A percentile compares a stretch with the other conserved stretches of the same genome.
These are phyloP conservation scores for Ptychodera flava DNA, from an alignment of 35 echinoderm and acorn worm species.

Conservation along the genomic window DNA sequence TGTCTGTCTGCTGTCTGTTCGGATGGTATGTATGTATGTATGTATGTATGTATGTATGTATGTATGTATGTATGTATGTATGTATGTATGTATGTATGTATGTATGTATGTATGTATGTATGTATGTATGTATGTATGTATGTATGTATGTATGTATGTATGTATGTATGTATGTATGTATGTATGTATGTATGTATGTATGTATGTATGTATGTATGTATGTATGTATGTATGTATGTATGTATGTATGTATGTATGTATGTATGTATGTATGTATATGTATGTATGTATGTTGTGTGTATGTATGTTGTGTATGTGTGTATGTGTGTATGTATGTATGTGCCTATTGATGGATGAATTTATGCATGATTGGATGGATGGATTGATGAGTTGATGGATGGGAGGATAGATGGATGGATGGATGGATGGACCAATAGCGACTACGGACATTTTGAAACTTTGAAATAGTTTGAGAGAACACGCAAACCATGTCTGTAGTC, in stretches of 20 bases:
- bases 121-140: background rate
- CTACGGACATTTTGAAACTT: too few relatives aligned
- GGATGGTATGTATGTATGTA: too few relatives aligned
- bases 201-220: background rate
- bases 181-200: background rate
- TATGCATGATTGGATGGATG: background rate
- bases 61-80: too few relatives aligned
- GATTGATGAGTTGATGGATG: background rate
- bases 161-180: conserved; percentile 2
- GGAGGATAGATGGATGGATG: background rate
- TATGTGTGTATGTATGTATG: background rate
- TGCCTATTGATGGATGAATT: background rate
- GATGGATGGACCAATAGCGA: background rate
- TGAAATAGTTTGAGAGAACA: too few relatives aligned
- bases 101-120: background rate
- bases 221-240: conserved; percentile 2
- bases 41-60: too few relatives aligned
- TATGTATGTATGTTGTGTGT: background rate
- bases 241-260: conserved; percentile 2
- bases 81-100: background rate
- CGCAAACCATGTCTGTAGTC: too few relatives aligned
- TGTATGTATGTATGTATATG: background rate
- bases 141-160: background rate
- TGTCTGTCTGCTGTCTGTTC: too few relatives aligned
- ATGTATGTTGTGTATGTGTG: background rate